A percentile compares a stretch with the other conserved stretches of the same genome.
Evolutionary conservation across 2,113 vertebrate genomes (phyloP).

Genomic region (Otus sunia): DNA sequence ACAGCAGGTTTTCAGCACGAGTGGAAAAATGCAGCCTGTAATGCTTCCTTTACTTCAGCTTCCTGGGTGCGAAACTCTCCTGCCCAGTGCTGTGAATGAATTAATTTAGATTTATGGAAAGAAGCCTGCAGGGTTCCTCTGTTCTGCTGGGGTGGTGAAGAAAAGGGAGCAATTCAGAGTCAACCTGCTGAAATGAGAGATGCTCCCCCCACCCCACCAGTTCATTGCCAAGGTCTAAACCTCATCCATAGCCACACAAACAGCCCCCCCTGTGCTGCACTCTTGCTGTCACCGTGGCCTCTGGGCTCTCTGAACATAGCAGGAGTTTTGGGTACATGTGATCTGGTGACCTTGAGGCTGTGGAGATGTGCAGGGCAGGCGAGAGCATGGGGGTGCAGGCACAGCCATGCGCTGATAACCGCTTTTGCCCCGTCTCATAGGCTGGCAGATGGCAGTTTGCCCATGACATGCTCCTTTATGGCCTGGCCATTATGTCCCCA

Average conservation of each 20-base stretch:
- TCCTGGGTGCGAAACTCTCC: background rate
- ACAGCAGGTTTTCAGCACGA: background rate
- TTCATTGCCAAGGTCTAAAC: background rate
- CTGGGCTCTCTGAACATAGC: background rate
- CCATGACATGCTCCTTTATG: background rate
- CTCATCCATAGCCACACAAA: fast-evolving
- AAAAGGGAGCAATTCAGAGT: background rate
- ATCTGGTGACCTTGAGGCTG: background rate
- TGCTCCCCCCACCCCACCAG: background rate
- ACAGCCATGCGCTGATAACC: fast-evolving
- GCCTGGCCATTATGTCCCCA: background rate
- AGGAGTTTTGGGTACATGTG: background rate
- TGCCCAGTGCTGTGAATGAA: background rate
- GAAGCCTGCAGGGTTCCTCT: background rate
- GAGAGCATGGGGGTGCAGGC: background rate
- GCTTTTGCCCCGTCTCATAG: fast-evolving
- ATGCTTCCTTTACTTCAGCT: background rate
- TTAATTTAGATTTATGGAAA: background rate
- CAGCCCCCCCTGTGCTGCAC: fast-evolving
- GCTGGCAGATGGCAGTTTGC: background rate
- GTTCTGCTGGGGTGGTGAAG: background rate
- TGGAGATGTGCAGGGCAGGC: fast-evolving
- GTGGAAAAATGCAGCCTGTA: background rate
- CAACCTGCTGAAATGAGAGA: background rate
- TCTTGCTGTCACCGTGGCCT: background rate